A percentile compares a stretch with the other conserved stretches of the same genome.
phyloP scores from a whole-genome alignment of 2,888 invertebrate genomes.

The Dynastes maya region DNA sequence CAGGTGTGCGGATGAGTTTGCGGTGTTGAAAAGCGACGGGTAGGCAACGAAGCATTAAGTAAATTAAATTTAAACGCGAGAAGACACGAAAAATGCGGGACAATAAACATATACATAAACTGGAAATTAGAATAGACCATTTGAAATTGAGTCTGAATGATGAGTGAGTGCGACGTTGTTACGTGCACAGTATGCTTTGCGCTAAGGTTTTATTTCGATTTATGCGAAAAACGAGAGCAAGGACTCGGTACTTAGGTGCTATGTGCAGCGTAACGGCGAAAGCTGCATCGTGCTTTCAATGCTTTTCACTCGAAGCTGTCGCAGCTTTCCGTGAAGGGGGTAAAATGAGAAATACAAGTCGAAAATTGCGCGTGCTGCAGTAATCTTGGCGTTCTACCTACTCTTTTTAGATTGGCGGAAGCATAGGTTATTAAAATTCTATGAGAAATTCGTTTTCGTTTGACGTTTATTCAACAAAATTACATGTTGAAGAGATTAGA shows the following conservation, averaged over 20 bases:
- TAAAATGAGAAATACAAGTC: no score
- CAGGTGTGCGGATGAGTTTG: not conserved
- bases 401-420: no score
- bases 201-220: not conserved
- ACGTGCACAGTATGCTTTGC: not conserved
- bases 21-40: not conserved
- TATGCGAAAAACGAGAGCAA: not conserved
- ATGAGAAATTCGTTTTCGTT: no score
- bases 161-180: not conserved
- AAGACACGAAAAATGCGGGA: constrained; percentile 16
- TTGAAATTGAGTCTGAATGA: not conserved
- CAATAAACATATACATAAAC: constrained; percentile 6
- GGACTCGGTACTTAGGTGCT: not conserved
- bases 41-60: constrained; percentile 24
- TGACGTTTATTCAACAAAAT: no score
- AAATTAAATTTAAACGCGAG: constrained; percentile 20
- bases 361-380: no score
- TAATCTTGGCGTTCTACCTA: no score
- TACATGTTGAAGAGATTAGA: no score
- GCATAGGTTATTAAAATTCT: no score
- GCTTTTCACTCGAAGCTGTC: no score
- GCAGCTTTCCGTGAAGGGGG: no score
- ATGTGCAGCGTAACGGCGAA: no score
- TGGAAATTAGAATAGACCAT: constrained; percentile 1
- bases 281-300: no score